Evolutionary conservation across 2,888 invertebrate genomes (phyloP).

Genomic region (Steinernema scapterisci): DNA sequence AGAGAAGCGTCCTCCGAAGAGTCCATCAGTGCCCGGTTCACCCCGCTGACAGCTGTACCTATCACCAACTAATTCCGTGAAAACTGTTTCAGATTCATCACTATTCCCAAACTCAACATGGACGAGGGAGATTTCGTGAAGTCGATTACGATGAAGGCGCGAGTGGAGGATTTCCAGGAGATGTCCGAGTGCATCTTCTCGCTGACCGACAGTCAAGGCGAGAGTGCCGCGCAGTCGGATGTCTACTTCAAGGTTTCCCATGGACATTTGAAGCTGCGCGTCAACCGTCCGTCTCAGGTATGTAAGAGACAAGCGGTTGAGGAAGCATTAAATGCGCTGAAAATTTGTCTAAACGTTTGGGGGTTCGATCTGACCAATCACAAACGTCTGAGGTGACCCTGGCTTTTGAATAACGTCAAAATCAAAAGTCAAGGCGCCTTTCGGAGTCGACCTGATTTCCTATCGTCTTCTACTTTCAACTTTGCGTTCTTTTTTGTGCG

Average conservation of each 20-base stretch:
- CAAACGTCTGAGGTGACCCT: no score
- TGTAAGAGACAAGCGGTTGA: no score
- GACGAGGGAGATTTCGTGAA: constrained; percentile 28
- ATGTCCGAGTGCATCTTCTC: constrained; percentile 43
- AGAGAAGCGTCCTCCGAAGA: neutral
- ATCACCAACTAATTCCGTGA: neutral
- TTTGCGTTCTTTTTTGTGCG: no score
- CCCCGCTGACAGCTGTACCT: constrained; percentile 28
- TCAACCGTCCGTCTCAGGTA: constrained; percentile 40
- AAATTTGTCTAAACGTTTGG: no score
- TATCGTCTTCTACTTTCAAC: no score
- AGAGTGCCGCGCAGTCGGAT: constrained; percentile 35
- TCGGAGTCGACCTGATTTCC: no score
- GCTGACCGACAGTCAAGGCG: constrained; percentile 37
- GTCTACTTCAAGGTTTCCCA: constrained; percentile 47
- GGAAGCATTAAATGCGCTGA: no score
- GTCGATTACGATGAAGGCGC: constrained; percentile 42
- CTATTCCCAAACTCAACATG: neutral
- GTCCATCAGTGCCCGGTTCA: constrained; percentile 20
- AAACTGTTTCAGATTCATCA: neutral
- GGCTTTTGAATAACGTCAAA: no score
- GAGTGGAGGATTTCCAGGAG: constrained; percentile 48
- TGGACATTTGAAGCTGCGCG: constrained; percentile 49
- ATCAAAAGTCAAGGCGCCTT: no score
- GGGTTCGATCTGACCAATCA: no score